These are phyloP conservation scores for Phaonia tiefii DNA, from an alignment of 2,888 invertebrate species.

Conservation along the genomic window DNA sequence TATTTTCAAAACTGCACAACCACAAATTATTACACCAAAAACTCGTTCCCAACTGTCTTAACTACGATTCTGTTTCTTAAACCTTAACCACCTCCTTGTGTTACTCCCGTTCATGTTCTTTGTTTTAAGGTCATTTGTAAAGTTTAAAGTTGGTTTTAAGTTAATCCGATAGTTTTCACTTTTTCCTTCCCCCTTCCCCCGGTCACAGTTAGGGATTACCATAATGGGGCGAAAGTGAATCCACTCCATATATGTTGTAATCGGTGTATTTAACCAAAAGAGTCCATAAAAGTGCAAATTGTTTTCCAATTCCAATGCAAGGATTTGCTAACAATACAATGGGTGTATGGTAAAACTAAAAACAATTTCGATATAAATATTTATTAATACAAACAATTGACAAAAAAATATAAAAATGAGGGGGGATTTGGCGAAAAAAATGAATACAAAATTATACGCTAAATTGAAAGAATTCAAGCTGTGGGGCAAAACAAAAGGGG, in stretches of 20 bases:
- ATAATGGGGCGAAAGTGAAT: conserved; percentile 55
- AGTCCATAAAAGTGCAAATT: conserved; percentile 57
- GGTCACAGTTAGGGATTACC: conserved; percentile 16
- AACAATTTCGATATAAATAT: conserved; percentile 16
- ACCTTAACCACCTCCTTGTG: no score
- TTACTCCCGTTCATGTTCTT: neutral
- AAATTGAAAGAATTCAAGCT: conserved; percentile 12
- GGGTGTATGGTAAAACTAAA: no score
- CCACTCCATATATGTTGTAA: neutral
- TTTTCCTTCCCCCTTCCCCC: conserved; percentile 22
- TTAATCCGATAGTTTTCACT: conserved; percentile 62
- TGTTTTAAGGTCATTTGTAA: conserved; percentile 47
- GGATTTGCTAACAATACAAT: neutral
- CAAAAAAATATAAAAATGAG: no score
- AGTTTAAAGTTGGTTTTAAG: conserved; percentile 46
- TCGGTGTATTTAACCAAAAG: conserved; percentile 6
- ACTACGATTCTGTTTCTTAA: no score
- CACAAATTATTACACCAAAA: no score
- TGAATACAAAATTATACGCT: conserved; percentile 21
- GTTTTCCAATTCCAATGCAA: no score
- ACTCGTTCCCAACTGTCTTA: no score
- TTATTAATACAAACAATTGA: conserved; percentile 26
- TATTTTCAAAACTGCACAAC: no score
- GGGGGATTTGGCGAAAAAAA: no score
- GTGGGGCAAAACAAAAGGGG: neutral